Base-by-base conservation (phyloP, 2,888 invertebrate genomes). In the Phymatocera aterrima region DNA sequence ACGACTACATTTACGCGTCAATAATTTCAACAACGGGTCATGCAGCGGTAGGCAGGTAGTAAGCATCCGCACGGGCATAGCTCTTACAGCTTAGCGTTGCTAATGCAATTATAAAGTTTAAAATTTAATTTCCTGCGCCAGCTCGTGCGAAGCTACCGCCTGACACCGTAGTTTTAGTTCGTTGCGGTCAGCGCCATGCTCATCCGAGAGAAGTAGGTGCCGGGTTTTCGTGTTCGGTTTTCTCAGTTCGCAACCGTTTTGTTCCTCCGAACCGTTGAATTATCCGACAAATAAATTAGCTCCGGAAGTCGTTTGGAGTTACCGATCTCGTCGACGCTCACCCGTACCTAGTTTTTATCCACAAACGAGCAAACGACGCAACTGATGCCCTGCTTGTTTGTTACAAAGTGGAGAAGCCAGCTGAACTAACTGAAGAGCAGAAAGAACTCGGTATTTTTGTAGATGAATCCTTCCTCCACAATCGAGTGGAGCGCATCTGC, bases 41-140 rank as follows among this genome's bases (percentile, higher is more conserved):
- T 75, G 75, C 54, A 75, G 34, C 60, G 37, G 37, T 54, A 43
- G 40, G 24, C 57, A 37, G 28, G 60, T 48, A 60, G 54, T 31
- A 51, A 43, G 24, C 28, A 28, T 68, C 51, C 72, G 48, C 57
- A 48, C 40, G n/a, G 15, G 46, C 57, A 75, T 75, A 75, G 24
- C 40, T 31, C 51, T 57, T 54, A 37, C 75, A 75, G 57, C 40
- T 75, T 60, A 40, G 75, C 57, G 72, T 72, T 72, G 72, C 72
- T 60, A 54, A 60, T 43, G 57, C 75, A 75, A 75, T 75, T 54
- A 75, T 57, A 43, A 54, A 75, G 75, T 75, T 75, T 40, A 40
- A 57, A 75, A 60, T 75, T 75, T 57, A 75, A 75, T 37, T 75
- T 75, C 57, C 72, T 72, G 75, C 75, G 57, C 40, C 54, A 75